A percentile compares a stretch with the other conserved stretches of the same genome.
These are phyloP conservation scores for Diarsia mendica DNA, from an alignment of 2,888 invertebrate genomes.

Conservation along the genomic window DNA sequence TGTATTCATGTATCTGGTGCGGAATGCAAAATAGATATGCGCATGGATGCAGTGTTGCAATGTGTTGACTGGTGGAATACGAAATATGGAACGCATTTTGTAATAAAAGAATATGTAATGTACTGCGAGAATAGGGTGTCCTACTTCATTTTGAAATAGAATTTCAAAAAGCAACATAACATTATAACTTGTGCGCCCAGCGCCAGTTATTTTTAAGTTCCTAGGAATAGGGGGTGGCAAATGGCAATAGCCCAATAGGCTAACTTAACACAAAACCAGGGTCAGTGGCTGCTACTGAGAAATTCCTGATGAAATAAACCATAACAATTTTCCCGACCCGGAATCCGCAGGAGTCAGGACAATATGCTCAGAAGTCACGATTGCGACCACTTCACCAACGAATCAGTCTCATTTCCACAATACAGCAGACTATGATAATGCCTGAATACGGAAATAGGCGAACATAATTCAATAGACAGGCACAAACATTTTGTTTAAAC, in stretches of 20 bases:
- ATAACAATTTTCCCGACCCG: too few species aligned
- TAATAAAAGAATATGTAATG: slow-evolving; percentile 18
- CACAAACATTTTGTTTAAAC: slow-evolving; percentile 77
- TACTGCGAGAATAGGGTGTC: background rate
- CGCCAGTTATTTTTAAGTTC: too few species aligned
- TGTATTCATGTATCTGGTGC: slow-evolving; percentile 58
- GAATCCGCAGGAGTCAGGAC: too few species aligned
- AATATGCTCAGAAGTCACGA: too few species aligned
- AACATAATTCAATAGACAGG: slow-evolving; percentile 41
- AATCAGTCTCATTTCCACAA: slow-evolving; percentile 3
- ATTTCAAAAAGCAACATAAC: background rate
- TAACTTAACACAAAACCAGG: too few species aligned
- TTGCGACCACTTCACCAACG: too few species aligned
- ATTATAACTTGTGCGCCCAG: too few species aligned
- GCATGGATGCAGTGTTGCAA: slow-evolving; percentile 44
- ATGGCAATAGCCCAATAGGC: too few species aligned
- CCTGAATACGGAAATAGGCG: slow-evolving; percentile 40
- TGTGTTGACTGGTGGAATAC: slow-evolving; percentile 20
- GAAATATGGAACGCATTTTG: slow-evolving; percentile 12
- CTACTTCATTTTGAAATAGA: background rate
- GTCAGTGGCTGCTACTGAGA: too few species aligned
- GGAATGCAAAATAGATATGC: slow-evolving; percentile 55
- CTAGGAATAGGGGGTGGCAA: too few species aligned
- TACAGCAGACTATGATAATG: slow-evolving; percentile 8
- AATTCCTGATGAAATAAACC: too few species aligned